phyloP scores from a whole-genome alignment of 1,140 invertebrate genomes.

The Teleogryllus occipitalis region DNA sequence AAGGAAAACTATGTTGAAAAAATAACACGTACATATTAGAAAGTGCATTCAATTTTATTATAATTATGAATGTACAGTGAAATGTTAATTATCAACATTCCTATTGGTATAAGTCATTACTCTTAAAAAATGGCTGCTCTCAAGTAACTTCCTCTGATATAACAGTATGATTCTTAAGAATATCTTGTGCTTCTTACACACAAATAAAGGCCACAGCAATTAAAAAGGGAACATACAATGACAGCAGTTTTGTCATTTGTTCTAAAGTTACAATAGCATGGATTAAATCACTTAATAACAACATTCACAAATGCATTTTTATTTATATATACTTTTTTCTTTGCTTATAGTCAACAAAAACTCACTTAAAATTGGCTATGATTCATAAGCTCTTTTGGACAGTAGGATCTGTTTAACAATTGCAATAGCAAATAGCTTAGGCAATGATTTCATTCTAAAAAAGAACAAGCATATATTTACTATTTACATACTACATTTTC shows the following conservation, averaged over 20 bases:
- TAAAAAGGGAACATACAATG: conserved; percentile 5
- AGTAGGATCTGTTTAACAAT: conserved; percentile 1
- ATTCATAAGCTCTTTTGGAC: background rate
- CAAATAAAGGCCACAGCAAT: conserved; percentile 4
- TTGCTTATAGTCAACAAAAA: background rate
- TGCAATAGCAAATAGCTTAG: background rate
- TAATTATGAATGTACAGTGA: background rate
- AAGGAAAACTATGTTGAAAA: background rate
- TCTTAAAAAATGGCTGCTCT: background rate
- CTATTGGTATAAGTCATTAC: background rate
- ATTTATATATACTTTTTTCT: background rate
- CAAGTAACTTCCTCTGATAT: background rate
- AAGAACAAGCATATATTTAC: background rate
- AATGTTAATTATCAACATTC: background rate
- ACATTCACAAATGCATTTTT: background rate
- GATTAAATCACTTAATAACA: background rate
- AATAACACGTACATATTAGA: background rate
- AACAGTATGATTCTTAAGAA: background rate
- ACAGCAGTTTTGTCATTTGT: background rate
- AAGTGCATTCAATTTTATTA: conserved; percentile 1
- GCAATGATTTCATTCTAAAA: background rate
- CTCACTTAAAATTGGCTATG: background rate
- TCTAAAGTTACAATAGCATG: background rate
- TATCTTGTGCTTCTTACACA: background rate
- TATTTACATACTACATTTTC: background rate